Evolutionary conservation across 1,140 invertebrate genomes (phyloP).

Genomic region (Diplogasteroides magnus): DNA sequence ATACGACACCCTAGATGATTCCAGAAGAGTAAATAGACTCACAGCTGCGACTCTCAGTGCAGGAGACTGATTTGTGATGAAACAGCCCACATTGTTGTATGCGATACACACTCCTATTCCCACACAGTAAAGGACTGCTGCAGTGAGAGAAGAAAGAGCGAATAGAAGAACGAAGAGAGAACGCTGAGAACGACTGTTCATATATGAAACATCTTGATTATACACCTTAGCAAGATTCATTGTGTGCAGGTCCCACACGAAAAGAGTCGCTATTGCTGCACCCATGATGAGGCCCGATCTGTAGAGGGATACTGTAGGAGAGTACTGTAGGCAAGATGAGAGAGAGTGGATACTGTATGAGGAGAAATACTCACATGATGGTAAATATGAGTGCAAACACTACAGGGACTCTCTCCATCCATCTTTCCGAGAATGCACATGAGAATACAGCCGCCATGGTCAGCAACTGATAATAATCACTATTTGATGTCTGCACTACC

Average conservation of each 20-base stretch:
- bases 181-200: not conserved
- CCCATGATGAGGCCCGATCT: not conserved
- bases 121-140: not conserved
- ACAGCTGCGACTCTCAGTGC: not conserved
- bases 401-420: not conserved
- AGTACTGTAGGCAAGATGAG: too few species aligned
- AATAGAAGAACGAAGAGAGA: not conserved
- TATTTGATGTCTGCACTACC: too few species aligned
- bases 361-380: not conserved
- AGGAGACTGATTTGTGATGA: not conserved
- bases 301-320: too few species aligned
- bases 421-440: not conserved
- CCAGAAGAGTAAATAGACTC: constrained; percentile 17
- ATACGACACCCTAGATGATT: constrained; percentile 36
- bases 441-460: not conserved
- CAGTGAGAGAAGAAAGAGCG: not conserved
- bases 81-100: not conserved
- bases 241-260: not conserved
- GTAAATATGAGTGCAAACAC: not conserved
- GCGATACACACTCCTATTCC: not conserved
- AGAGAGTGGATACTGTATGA: too few species aligned
- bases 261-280: not conserved
- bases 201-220: not conserved
- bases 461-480: not conserved
- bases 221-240: not conserved